phyloP scores from a whole-genome alignment of 2,797 vertebrate genomes.

The Anguilla pacifica region DNA sequence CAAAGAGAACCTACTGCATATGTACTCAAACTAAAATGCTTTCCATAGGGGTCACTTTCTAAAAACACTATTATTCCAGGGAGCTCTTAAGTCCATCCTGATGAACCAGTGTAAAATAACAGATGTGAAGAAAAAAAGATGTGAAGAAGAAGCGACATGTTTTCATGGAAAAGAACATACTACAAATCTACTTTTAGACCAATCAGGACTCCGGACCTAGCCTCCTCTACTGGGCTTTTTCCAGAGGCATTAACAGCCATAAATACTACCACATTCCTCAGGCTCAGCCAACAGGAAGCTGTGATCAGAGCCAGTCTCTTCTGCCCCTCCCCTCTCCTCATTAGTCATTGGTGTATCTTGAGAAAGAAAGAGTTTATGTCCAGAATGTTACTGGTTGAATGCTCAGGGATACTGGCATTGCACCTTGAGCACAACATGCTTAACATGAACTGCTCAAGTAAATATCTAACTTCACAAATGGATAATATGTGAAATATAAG shows the following conservation, averaged over 20 bases:
- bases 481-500: background rate
- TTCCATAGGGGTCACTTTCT: background rate
- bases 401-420: background rate
- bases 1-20: background rate
- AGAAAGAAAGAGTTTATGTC: background rate
- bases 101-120: background rate
- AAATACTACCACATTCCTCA: constrained; percentile 37
- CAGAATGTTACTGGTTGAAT: background rate
- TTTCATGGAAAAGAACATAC: background rate
- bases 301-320: constrained; percentile 49
- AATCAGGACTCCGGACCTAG: background rate
- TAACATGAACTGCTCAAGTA: background rate
- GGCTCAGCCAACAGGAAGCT: constrained; percentile 33
- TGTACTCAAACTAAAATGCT: background rate
- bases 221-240: background rate
- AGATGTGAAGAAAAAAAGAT: background rate
- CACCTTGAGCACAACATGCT: background rate
- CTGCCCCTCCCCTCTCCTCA: constrained; percentile 62
- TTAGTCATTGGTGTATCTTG: background rate
- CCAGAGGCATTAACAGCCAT: background rate
- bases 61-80: background rate
- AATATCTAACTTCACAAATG: background rate
- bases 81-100: background rate
- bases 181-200: background rate
- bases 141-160: background rate